Conservation (phyloP, 2,113 vertebrate genomes). For the Leucopternis melanops region DNA sequence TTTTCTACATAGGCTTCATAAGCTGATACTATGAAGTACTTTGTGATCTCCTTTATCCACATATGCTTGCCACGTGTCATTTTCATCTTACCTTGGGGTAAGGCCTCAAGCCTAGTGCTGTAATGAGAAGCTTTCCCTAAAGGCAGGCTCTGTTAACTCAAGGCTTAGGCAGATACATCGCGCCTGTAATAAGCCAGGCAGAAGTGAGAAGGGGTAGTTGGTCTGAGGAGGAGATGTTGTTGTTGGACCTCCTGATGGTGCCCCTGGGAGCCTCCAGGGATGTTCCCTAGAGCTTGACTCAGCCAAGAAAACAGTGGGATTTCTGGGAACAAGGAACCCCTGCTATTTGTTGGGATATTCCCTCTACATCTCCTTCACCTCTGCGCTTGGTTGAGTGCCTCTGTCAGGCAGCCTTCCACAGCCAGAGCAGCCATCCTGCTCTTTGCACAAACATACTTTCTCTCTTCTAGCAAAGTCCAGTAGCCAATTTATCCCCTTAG, state of each 20-base stretch:
- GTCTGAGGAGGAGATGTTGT: not conserved
- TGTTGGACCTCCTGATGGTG: not conserved
- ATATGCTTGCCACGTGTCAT: rapidly evolving
- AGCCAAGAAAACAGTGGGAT: not conserved
- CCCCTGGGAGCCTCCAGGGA: not conserved
- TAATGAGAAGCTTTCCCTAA: not conserved
- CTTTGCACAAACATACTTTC: not conserved
- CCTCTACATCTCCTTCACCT: not conserved
- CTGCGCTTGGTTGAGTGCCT: not conserved
- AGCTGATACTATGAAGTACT: not conserved
- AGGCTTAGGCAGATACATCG: not conserved
- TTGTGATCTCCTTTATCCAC: not conserved
- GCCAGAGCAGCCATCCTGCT: not conserved
- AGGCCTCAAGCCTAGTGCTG: not conserved
- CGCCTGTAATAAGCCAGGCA: not conserved
- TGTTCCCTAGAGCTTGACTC: not conserved
- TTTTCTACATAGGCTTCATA: not conserved
- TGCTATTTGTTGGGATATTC: not conserved
- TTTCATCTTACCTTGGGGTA: not conserved
- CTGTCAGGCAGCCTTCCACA: not conserved
- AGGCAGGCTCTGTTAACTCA: not conserved
- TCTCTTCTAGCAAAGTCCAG: not conserved
- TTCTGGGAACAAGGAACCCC: not conserved
- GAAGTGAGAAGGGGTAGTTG: not conserved
- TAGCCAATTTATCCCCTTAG: not conserved